Conservation (phyloP, 1,140 invertebrate species). For the Tribolium castaneum region DNA sequence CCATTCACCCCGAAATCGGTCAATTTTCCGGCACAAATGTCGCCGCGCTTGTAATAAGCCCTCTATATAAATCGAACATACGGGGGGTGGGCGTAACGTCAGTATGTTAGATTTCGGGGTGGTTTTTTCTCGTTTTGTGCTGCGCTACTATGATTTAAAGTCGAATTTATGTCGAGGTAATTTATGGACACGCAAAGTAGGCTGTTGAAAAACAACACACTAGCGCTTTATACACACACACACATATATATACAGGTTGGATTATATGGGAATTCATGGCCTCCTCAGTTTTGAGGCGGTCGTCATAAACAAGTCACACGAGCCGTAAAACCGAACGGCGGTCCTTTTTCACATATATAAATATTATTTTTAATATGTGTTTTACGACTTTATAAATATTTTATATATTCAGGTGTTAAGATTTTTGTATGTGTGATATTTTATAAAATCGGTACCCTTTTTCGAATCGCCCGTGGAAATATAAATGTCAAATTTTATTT, state of each 20-base stretch:
- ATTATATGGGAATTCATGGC: conserved; percentile 51
- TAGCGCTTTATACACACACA: conserved; percentile 35
- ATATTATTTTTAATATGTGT: conserved; percentile 65
- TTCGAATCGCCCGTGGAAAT: conserved; percentile 25
- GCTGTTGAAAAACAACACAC: conserved; percentile 46
- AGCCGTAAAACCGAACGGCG: conserved; percentile 60
- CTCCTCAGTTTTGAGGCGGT: conserved; percentile 51
- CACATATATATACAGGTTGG: conserved; percentile 11
- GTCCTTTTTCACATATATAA: conserved; percentile 64
- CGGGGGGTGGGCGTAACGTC: conserved; percentile 14
- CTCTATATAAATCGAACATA: conserved; percentile 22
- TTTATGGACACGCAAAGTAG: conserved; percentile 41
- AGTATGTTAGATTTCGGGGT: conserved; percentile 35
- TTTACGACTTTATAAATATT: conserved; percentile 65
- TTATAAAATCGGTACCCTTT: conserved; percentile 50
- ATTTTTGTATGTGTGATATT: conserved; percentile 57
- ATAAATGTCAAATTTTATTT: conserved; percentile 45
- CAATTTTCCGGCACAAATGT: conserved; percentile 31
- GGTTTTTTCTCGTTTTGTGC: background rate
- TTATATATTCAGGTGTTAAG: conserved; percentile 65
- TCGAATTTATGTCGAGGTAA: conserved; percentile 31
- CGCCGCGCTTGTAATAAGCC: background rate
- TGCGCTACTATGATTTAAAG: background rate
- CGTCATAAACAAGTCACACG: conserved; percentile 60
- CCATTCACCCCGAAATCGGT: background rate